phyloP scores from a whole-genome alignment of 1,140 invertebrate genomes.

The Lucilia sericata region DNA sequence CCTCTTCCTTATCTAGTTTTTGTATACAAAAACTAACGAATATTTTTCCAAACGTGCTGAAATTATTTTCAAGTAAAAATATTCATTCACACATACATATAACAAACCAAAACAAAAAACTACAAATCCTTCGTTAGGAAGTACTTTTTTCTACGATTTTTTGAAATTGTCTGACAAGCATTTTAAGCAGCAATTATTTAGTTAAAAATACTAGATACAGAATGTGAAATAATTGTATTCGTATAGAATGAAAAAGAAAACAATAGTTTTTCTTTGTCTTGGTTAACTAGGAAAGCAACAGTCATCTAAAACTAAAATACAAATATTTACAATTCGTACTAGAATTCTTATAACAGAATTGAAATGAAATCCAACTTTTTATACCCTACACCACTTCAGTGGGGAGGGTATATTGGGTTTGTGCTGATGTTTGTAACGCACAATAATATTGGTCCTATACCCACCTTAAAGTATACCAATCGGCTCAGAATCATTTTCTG shows the following conservation, averaged over 20 bases:
- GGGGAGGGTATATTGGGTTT: too few species aligned
- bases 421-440: too few species aligned
- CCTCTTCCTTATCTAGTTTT: not conserved
- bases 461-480: too few species aligned
- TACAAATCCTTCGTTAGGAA: not conserved
- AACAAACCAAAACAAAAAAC: not conserved
- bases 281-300: not conserved
- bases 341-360: not conserved
- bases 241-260: not conserved
- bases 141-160: not conserved
- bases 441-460: too few species aligned
- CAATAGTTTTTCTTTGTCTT: not conserved
- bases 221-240: not conserved
- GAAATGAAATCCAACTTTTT: not conserved
- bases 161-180: constrained; percentile 58
- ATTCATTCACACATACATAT: not conserved
- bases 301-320: not conserved
- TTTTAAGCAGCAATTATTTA: constrained; percentile 66
- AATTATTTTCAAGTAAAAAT: not conserved
- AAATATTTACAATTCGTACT: not conserved
- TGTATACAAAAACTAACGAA: not conserved
- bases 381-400: too few species aligned
- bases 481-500: too few species aligned
- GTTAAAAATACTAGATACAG: constrained; percentile 48
- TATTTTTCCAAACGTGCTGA: not conserved